These are phyloP conservation scores for Chesias legatella DNA, from an alignment of 2,888 invertebrate genomes.

Conservation along the genomic window DNA sequence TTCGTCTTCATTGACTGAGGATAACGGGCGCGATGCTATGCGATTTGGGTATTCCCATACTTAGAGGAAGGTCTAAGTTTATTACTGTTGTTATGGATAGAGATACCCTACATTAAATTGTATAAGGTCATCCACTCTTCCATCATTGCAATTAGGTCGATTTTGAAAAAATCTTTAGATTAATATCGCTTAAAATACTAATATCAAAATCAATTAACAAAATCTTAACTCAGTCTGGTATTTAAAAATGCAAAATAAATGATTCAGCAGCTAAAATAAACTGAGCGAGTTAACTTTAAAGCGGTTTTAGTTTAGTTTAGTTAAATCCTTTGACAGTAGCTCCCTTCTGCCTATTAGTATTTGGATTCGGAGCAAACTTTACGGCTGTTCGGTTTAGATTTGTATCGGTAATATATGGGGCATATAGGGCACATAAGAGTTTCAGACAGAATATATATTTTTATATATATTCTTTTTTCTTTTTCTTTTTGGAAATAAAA, in stretches of 20 bases:
- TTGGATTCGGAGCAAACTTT: slow-evolving; percentile 67
- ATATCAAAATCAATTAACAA: slow-evolving; percentile 14
- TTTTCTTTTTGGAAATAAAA: too few relatives aligned
- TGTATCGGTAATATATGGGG: slow-evolving; percentile 59
- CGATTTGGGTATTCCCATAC: too few relatives aligned
- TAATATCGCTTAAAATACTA: slow-evolving; percentile 2
- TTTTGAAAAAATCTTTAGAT: too few relatives aligned
- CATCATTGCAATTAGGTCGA: too few relatives aligned
- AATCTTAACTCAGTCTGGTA: slow-evolving; percentile 1
- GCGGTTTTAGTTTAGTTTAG: slow-evolving; percentile 32
- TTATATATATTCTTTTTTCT: too few relatives aligned
- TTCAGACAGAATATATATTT: too few relatives aligned
- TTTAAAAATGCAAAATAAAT: slow-evolving; percentile 20
- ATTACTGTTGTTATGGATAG: too few relatives aligned
- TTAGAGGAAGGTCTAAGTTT: too few relatives aligned
- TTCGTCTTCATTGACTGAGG: too few relatives aligned
- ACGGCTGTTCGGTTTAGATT: slow-evolving; percentile 57
- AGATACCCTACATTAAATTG: too few relatives aligned
- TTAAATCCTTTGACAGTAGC: slow-evolving; percentile 50
- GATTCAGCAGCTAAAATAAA: slow-evolving; percentile 16
- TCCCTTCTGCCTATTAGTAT: slow-evolving; percentile 63
- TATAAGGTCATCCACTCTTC: too few relatives aligned
- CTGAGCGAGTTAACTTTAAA: slow-evolving; percentile 29
- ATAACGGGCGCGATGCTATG: too few relatives aligned
- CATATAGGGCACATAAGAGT: slow-evolving; percentile 47